Base-by-base conservation (phyloP, 2,888 invertebrate species). In the Diarsia dahlii region DNA sequence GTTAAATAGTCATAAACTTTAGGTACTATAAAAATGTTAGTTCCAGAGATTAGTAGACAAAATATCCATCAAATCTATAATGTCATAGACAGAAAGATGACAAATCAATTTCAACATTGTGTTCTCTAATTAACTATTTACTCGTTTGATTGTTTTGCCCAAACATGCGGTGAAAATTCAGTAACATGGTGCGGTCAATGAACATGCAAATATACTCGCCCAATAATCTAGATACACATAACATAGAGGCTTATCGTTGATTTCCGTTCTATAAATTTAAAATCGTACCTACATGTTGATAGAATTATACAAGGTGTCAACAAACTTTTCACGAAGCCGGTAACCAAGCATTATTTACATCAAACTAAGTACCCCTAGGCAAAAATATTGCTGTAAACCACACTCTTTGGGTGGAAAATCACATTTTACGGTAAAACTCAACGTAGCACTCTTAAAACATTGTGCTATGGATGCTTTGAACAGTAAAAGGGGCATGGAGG, bases 121-220 rank as follows among this genome's bases (percentile, higher is more conserved):
- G 13, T 56, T 58, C 8, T n/a, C n/a, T 39, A n/a, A 56, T 48
- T 58, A 10, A 48, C 69, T 10, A 66, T 1, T 56, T 10, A 56
- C 12, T 20, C 34, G 9, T 39, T 54, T 48, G 60, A 52, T 63
- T 73, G 15, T 23, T 48, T 73, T n/a, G 45, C 6, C n/a, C 50
- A 72, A 72, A 72, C 45, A 52, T 50, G 58, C 15, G 56, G 63
- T 56, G 18, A 15, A 28, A 67, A 15, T 60, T 15, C 28, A 58
- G 28, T 62, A 54, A 63, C 63, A 71, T 9, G 48, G 20, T 72
- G 56, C 18, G 56, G 64, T 45, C 20, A 56, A n/a, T 23, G 9
- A 56, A 64, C 64, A 71, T 64, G 39, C 20, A 48, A 48, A 46
- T 8, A 13, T 23, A 48, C 18, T 46, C 10, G 46, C 70, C 58